Percentiles rank a stretch among this genome's conserved stretches.
These are phyloP conservation scores for Eretmochelys imbricata DNA, from an alignment of 2,113 vertebrate species.

Conservation along the genomic window DNA sequence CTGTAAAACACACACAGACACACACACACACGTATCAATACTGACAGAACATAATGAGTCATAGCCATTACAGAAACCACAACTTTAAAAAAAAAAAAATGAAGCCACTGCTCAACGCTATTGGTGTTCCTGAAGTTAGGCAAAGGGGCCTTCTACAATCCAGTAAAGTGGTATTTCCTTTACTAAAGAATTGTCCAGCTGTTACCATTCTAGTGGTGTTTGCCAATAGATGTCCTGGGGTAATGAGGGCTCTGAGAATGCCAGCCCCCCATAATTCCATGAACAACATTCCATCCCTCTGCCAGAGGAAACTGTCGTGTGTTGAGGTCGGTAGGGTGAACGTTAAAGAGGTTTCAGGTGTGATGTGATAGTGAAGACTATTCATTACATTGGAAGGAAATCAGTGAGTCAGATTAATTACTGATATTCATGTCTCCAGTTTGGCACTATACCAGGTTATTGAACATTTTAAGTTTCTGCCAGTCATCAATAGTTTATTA, in stretches of 20 bases:
- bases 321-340: background rate
- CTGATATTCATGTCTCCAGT: background rate
- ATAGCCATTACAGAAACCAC: background rate
- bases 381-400: background rate
- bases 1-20: background rate
- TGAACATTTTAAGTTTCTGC: background rate
- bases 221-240: background rate
- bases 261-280: background rate
- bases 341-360: background rate
- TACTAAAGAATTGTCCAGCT: background rate
- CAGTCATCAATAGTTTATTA: background rate
- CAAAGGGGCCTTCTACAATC: background rate
- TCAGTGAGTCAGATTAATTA: slow-evolving; percentile 21
- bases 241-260: background rate
- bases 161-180: background rate
- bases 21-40: background rate
- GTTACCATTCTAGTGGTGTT: background rate
- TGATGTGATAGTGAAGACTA: accelerated
- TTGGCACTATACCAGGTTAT: background rate
- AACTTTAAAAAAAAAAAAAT: background rate
- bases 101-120: background rate
- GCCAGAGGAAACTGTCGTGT: background rate
- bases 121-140: background rate
- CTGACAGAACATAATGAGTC: slow-evolving; percentile 14
- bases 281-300: background rate